Evolutionary conservation across 2,113 vertebrate species (phyloP).

Genomic region (Pseudolaguvia tuberculata): DNA sequence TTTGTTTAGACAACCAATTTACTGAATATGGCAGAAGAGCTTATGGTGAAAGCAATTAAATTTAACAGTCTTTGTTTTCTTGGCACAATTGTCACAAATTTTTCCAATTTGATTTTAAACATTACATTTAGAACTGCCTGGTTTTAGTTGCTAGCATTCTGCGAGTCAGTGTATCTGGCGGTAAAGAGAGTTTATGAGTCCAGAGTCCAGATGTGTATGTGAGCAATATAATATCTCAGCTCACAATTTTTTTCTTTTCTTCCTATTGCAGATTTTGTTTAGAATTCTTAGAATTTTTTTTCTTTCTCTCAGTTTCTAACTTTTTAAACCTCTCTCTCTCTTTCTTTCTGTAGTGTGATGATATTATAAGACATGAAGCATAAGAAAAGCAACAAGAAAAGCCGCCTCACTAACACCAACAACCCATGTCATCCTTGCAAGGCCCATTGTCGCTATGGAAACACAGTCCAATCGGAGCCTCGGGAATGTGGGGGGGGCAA

Average conservation of each 20-base stretch:
- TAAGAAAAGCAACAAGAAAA: constrained; percentile 38
- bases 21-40: not conserved
- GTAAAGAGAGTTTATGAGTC: not conserved
- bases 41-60: not conserved
- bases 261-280: not conserved
- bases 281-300: not conserved
- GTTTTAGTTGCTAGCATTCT: not conserved
- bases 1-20: not conserved
- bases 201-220: not conserved
- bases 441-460: constrained; percentile 49
- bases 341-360: constrained; percentile 29
- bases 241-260: constrained; percentile 7
- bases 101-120: not conserved
- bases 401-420: constrained; percentile 42
- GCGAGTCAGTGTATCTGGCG: not conserved
- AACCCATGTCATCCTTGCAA: constrained; percentile 29
- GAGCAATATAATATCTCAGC: not conserved
- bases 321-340: constrained; percentile 14
- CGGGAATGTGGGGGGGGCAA: constrained; percentile 43
- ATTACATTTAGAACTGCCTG: not conserved
- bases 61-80: not conserved
- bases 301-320: constrained; percentile 5
- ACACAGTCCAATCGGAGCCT: constrained; percentile 50
- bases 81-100: not conserved
- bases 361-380: constrained; percentile 38